phyloP scores from a whole-genome alignment of 1,140 invertebrate genomes.

The Gerris buenoi region DNA sequence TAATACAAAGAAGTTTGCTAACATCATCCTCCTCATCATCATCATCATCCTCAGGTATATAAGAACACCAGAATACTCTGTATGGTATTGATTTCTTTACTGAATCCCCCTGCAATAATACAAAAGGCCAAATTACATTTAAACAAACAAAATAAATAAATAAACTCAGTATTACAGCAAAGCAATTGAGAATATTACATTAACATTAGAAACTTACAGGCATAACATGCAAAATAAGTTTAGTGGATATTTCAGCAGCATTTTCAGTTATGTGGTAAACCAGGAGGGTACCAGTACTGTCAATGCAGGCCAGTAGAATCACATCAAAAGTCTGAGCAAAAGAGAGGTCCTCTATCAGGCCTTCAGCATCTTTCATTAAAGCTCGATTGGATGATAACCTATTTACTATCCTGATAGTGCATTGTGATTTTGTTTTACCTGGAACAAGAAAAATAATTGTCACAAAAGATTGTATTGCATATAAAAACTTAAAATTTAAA shows the following conservation, averaged over 20 bases:
- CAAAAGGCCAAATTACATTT: background rate
- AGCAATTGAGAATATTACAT: background rate
- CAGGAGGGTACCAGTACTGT: constrained; percentile 63
- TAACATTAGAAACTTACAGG: constrained; percentile 9
- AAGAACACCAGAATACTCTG: constrained; percentile 81
- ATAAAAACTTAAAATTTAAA: no score
- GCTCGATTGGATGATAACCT: constrained; percentile 53
- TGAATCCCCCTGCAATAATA: background rate
- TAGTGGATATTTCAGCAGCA: constrained; percentile 39
- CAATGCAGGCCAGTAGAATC: constrained; percentile 69
- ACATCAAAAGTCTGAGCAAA: constrained; percentile 67
- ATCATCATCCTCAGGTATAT: constrained; percentile 52
- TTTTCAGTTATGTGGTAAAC: constrained; percentile 57
- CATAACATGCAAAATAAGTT: constrained; percentile 35
- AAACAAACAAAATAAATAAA: background rate
- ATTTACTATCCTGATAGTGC: constrained; percentile 61
- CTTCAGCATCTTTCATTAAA: constrained; percentile 72
- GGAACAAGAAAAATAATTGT: background rate
- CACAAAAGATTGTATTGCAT: no score
- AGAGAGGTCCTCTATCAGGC: constrained; percentile 69
- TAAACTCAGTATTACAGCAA: background rate
- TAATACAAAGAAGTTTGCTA: constrained; percentile 62
- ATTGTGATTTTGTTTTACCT: background rate
- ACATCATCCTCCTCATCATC: constrained; percentile 47
- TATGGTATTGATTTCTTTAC: constrained; percentile 25